Evolutionary conservation across 2,113 vertebrate genomes (phyloP).

Genomic region (Pedionomus torquatus): DNA sequence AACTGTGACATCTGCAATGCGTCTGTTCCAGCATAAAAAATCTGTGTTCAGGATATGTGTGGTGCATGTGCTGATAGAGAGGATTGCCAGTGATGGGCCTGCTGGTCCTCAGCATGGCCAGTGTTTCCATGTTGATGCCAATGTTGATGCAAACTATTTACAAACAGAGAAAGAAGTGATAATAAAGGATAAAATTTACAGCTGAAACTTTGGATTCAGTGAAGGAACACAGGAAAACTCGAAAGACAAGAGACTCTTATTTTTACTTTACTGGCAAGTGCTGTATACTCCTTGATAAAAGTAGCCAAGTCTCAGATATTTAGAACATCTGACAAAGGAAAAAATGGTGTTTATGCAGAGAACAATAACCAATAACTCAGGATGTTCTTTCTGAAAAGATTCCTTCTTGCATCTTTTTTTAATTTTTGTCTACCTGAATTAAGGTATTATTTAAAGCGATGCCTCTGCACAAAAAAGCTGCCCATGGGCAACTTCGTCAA

Average conservation of each 20-base stretch:
- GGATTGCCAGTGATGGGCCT: background rate
- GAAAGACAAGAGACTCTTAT: background rate
- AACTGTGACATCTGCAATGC: background rate
- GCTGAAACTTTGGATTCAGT: background rate
- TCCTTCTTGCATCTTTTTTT: background rate
- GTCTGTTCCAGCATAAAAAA: background rate
- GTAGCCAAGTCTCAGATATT: background rate
- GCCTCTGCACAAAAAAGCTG: background rate
- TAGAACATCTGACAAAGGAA: background rate
- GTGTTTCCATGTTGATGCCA: background rate
- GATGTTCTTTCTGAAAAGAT: background rate
- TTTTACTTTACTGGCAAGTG: background rate
- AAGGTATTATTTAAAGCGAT: background rate
- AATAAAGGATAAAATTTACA: background rate
- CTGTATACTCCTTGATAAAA: background rate
- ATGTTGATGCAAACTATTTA: background rate
- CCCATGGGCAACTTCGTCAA: background rate
- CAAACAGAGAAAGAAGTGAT: background rate
- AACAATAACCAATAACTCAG: background rate
- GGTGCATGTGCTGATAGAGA: background rate
- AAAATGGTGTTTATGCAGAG: background rate
- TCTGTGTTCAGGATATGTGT: background rate
- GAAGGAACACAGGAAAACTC: background rate
- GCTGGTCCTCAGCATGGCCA: background rate
- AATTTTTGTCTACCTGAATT: background rate